Evolutionary conservation across 2,113 vertebrate species (phyloP).

Genomic region (Antechinus flavipes): DNA sequence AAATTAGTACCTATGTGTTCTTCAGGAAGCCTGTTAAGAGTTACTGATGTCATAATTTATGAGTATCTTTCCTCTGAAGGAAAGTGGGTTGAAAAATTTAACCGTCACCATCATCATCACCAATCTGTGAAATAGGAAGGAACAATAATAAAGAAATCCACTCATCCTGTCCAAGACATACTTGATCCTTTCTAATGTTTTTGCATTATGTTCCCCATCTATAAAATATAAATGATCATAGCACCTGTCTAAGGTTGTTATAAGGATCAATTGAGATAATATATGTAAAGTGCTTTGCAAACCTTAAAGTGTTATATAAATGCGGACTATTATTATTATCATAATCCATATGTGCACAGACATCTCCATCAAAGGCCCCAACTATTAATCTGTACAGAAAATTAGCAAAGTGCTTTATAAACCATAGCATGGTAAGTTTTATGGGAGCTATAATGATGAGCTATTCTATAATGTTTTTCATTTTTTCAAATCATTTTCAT

Average conservation of each 20-base stretch:
- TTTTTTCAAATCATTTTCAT: constrained; percentile 41
- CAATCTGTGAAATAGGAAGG: constrained; percentile 20
- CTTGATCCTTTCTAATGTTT: neutral
- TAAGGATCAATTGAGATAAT: neutral
- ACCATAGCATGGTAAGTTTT: neutral
- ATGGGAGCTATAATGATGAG: neutral
- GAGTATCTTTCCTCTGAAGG: neutral
- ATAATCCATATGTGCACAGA: neutral
- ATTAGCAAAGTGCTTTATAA: neutral
- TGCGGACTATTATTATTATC: neutral
- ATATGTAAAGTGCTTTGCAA: neutral
- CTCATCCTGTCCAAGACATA: neutral
- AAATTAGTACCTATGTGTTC: constrained; percentile 9
- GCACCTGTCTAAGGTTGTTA: neutral
- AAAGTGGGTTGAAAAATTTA: constrained; percentile 27
- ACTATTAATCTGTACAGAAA: neutral
- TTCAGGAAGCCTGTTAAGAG: neutral
- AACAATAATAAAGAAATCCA: constrained; percentile 10
- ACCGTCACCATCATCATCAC: constrained; percentile 24
- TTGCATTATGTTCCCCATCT: neutral
- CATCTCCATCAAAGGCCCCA: constrained; percentile 20
- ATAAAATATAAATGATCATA: neutral
- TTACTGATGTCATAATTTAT: constrained; percentile 20
- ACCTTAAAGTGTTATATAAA: neutral
- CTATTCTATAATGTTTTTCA: neutral